These are phyloP conservation scores for Papilio polytes DNA, from an alignment of 1,140 invertebrate species.

Conservation along the genomic window DNA sequence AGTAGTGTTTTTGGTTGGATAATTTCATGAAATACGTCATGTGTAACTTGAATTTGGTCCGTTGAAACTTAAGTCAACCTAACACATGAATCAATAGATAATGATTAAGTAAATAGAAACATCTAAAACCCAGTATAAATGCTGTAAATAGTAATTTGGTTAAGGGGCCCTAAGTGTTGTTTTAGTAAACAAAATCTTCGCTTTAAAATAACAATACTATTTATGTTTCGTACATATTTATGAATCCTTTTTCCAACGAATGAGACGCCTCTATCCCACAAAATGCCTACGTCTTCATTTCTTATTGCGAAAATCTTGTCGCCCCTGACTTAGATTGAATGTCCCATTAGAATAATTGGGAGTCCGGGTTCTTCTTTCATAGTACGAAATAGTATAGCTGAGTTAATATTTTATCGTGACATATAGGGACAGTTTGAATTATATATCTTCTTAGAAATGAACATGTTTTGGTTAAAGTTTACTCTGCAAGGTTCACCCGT, in stretches of 20 bases:
- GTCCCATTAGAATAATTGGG: conserved; percentile 24
- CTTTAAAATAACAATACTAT: not conserved
- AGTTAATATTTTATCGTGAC: conserved; percentile 1
- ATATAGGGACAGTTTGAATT: not conserved
- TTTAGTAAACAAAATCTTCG: not conserved
- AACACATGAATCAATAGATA: too few relatives aligned
- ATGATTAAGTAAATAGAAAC: too few relatives aligned
- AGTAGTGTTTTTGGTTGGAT: too few relatives aligned
- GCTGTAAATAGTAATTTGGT: not conserved
- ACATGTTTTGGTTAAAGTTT: not conserved
- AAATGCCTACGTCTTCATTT: not conserved
- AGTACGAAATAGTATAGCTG: not conserved
- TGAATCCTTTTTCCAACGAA: not conserved
- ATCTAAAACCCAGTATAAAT: too few relatives aligned
- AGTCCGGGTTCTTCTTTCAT: not conserved
- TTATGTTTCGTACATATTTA: not conserved
- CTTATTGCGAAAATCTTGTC: not conserved
- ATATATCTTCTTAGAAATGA: not conserved
- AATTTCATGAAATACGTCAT: too few relatives aligned
- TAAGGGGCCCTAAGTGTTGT: not conserved
- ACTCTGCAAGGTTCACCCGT: too few relatives aligned
- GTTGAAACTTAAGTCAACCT: too few relatives aligned
- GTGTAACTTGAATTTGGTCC: too few relatives aligned
- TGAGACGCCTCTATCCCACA: conserved; percentile 14
- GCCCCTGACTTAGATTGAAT: conserved; percentile 11